A percentile compares a stretch with the other conserved stretches of the same genome.
Evolutionary conservation across 1,140 invertebrate species (phyloP).

Genomic region (Drosophila truncata): DNA sequence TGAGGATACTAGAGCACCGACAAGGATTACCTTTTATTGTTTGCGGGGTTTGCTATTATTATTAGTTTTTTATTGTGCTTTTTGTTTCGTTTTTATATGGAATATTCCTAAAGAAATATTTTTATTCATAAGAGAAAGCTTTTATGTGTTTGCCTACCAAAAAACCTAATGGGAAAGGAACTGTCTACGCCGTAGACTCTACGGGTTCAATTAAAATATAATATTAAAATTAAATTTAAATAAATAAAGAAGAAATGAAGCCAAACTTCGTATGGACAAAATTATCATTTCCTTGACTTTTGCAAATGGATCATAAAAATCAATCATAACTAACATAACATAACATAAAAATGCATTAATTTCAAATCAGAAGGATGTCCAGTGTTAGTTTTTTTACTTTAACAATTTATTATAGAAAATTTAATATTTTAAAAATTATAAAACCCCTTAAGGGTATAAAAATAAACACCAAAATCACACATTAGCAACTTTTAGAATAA

Average conservation of each 20-base stretch:
- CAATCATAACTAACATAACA: too few species aligned
- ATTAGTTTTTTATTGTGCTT: too few species aligned
- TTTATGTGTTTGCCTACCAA: rapidly evolving
- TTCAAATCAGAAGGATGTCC: too few species aligned
- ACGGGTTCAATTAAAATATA: background rate
- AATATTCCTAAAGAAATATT: background rate
- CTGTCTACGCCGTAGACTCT: too few species aligned
- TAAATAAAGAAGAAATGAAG: too few species aligned
- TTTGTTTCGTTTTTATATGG: background rate
- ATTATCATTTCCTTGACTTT: too few species aligned
- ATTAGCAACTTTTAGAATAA: background rate
- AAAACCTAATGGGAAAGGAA: background rate
- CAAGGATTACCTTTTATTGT: background rate
- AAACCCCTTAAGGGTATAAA: background rate
- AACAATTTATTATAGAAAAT: too few species aligned
- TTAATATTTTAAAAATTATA: background rate
- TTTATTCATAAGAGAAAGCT: background rate
- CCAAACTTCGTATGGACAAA: too few species aligned
- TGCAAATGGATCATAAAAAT: too few species aligned
- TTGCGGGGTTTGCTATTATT: background rate
- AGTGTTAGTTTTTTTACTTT: too few species aligned
- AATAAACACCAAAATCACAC: background rate
- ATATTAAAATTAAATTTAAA: background rate
- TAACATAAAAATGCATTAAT: too few species aligned
- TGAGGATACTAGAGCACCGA: background rate